Conservation (phyloP, 2,888 invertebrate genomes). For the Brenthis daphne region DNA sequence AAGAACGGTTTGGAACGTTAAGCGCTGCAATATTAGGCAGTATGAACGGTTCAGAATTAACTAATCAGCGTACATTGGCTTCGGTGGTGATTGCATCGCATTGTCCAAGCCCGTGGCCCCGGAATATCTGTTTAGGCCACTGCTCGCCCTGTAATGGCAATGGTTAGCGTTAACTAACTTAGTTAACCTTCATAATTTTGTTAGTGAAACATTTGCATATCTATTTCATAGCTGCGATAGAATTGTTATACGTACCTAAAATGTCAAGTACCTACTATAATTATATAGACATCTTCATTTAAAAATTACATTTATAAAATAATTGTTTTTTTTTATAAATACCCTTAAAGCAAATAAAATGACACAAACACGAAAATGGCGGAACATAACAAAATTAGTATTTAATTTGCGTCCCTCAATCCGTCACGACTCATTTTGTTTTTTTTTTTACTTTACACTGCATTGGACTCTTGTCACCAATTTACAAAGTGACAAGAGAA, state of each 20-base stretch:
- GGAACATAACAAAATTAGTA: slow-evolving; percentile 19
- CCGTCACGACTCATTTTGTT: slow-evolving; percentile 40
- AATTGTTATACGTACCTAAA: slow-evolving; percentile 11
- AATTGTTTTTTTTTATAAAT: not conserved
- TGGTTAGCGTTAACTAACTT: slow-evolving; percentile 69
- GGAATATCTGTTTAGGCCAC: slow-evolving; percentile 82
- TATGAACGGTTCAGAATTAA: slow-evolving; percentile 76
- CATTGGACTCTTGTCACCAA: slow-evolving; percentile 53
- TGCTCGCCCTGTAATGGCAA: slow-evolving; percentile 75
- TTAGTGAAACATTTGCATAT: slow-evolving; percentile 55
- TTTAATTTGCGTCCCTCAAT: slow-evolving; percentile 37
- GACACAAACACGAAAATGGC: not conserved
- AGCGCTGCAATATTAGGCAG: slow-evolving; percentile 67
- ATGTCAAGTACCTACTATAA: slow-evolving; percentile 2
- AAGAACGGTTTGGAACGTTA: slow-evolving; percentile 73
- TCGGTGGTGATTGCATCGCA: slow-evolving; percentile 75
- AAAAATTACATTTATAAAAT: not conserved
- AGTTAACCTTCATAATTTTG: slow-evolving; percentile 63
- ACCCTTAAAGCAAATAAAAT: slow-evolving; percentile 1
- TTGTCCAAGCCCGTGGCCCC: slow-evolving; percentile 77
- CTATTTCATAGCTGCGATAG: slow-evolving; percentile 44
- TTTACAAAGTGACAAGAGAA: slow-evolving; percentile 64
- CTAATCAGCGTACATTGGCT: slow-evolving; percentile 80
- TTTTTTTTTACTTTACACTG: slow-evolving; percentile 38
- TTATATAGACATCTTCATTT: no score